Evolutionary conservation across 2,113 vertebrate species (phyloP).

Genomic region (Equus przewalskii): DNA sequence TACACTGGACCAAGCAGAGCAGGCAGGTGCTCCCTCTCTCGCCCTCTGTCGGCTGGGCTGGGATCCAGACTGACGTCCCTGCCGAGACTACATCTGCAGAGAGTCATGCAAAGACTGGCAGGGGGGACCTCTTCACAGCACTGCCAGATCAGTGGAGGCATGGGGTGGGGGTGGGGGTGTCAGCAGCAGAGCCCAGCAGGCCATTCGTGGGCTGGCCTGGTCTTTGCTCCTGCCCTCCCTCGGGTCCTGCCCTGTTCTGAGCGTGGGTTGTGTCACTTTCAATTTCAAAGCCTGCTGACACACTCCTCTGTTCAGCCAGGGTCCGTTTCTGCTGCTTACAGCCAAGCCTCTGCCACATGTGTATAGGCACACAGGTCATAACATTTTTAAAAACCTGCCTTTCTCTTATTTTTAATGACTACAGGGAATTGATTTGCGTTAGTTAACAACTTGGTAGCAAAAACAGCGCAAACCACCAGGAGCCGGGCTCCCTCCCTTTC

Average conservation of each 20-base stretch:
- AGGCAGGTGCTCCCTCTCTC: background rate
- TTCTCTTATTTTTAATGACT: conserved; percentile 14
- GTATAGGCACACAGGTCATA: background rate
- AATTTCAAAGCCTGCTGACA: background rate
- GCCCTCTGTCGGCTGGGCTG: background rate
- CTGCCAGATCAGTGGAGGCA: background rate
- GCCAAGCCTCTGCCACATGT: background rate
- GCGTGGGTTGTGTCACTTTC: background rate
- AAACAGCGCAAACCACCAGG: background rate
- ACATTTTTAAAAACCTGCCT: background rate
- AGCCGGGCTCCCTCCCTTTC: background rate
- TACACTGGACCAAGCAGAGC: background rate
- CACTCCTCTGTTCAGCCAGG: background rate
- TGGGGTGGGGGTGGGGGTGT: background rate
- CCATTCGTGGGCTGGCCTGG: background rate
- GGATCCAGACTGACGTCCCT: background rate
- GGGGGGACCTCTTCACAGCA: no score
- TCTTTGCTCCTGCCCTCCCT: background rate
- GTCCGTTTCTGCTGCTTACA: background rate
- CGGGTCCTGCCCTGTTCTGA: background rate
- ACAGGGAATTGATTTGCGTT: background rate
- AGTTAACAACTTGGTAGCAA: background rate
- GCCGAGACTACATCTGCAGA: background rate
- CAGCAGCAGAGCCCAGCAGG: background rate
- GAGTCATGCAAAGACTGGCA: background rate